Evolutionary conservation across 2,797 vertebrate genomes (phyloP).

Genomic region (Muscicapa striata): DNA sequence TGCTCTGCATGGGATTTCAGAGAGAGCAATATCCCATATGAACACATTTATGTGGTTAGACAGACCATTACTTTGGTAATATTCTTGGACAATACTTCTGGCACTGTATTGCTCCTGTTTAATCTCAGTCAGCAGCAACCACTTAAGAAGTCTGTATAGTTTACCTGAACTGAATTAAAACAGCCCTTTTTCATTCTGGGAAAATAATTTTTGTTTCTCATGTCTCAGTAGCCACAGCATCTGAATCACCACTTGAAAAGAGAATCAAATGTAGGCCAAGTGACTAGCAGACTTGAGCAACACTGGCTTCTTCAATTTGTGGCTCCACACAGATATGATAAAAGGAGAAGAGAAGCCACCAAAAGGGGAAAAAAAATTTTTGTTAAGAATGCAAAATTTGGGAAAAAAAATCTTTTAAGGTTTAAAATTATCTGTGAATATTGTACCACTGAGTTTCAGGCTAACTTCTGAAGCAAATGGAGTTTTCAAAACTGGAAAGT

Average conservation of each 20-base stretch:
- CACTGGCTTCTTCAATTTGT: neutral
- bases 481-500: neutral
- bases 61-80: neutral
- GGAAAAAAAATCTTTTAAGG: neutral
- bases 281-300: neutral
- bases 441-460: neutral
- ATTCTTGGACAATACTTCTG: neutral
- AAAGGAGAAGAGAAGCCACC: neutral
- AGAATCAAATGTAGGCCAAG: neutral
- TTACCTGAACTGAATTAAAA: slow-evolving; percentile 5
- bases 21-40: neutral
- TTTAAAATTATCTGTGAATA: neutral
- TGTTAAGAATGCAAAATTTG: neutral
- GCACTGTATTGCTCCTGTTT: neutral
- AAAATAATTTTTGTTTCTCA: neutral
- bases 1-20: neutral
- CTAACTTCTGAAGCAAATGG: neutral
- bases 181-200: neutral
- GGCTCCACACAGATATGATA: neutral
- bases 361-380: neutral
- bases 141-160: neutral
- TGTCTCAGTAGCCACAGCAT: neutral
- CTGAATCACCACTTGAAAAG: neutral
- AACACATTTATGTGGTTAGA: neutral
- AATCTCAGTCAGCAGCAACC: neutral